Conservation (phyloP, 2,797 vertebrate genomes). For the Cossypha caffra region DNA sequence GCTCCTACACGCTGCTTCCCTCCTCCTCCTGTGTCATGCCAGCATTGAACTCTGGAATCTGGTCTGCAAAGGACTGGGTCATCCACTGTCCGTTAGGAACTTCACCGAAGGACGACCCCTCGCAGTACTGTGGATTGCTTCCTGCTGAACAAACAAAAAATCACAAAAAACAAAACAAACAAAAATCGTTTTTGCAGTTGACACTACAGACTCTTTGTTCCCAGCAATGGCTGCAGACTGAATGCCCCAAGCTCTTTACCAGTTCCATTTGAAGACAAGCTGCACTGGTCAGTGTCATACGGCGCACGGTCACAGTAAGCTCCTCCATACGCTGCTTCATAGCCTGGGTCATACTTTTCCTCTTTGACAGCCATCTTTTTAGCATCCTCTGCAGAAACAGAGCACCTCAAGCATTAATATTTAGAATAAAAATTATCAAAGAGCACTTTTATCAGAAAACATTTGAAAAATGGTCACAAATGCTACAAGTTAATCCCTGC, state of each 20-base stretch:
- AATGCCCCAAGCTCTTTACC: slow-evolving; percentile 68
- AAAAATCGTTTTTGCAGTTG: neutral
- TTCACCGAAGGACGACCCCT: slow-evolving; percentile 61
- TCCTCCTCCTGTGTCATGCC: slow-evolving; percentile 61
- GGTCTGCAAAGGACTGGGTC: slow-evolving; percentile 85
- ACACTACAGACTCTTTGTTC: neutral
- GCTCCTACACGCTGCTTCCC: slow-evolving; percentile 44
- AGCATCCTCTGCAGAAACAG: slow-evolving; percentile 87
- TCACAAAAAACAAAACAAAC: neutral
- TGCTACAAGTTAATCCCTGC: neutral
- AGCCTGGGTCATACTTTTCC: slow-evolving; percentile 95
- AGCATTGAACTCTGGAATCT: slow-evolving; percentile 82
- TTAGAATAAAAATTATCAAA: neutral
- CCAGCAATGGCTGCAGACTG: neutral
- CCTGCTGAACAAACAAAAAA: slow-evolving; percentile 43
- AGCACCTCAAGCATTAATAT: slow-evolving; percentile 61
- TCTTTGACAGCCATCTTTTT: slow-evolving; percentile 97
- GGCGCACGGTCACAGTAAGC: slow-evolving; percentile 75
- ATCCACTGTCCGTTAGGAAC: slow-evolving; percentile 89
- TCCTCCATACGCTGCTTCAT: slow-evolving; percentile 91
- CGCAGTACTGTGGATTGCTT: slow-evolving; percentile 58
- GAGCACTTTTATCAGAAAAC: neutral
- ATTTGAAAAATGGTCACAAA: neutral
- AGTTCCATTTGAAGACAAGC: slow-evolving; percentile 77
- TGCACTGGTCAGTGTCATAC: slow-evolving; percentile 80